These are phyloP conservation scores for Magallana gigas DNA, from an alignment of 1,140 invertebrate genomes.

Conservation along the genomic window DNA sequence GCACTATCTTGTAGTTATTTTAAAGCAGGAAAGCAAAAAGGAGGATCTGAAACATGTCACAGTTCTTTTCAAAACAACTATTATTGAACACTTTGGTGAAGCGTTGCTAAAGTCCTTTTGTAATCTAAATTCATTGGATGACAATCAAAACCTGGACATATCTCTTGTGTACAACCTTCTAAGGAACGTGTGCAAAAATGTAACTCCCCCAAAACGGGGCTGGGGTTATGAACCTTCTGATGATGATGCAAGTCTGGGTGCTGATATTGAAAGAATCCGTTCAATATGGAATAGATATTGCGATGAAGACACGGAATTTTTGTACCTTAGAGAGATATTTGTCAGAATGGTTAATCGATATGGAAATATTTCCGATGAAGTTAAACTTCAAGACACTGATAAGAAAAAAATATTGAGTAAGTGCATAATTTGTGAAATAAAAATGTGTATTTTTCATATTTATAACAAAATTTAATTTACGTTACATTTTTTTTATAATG, in stretches of 20 bases:
- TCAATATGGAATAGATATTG: neutral
- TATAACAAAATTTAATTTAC: too few species aligned
- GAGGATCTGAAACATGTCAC: neutral
- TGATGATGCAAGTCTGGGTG: neutral
- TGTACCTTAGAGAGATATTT: neutral
- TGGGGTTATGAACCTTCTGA: neutral
- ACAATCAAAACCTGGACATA: neutral
- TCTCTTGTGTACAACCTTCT: neutral
- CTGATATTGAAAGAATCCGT: neutral
- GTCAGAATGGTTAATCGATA: neutral
- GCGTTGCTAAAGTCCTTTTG: neutral
- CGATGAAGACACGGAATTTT: neutral
- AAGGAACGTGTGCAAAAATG: neutral
- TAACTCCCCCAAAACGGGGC: neutral
- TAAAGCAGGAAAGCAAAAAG: neutral
- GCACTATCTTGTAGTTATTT: neutral
- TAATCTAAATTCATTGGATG: neutral
- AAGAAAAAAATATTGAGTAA: neutral
- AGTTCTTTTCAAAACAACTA: neutral
- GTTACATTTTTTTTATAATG: too few species aligned
- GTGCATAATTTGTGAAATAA: neutral
- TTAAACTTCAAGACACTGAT: too few species aligned
- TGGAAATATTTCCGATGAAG: neutral
- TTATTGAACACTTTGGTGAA: neutral
- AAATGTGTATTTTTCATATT: too few species aligned